Conservation (phyloP, 2,888 invertebrate species). For the Ptilodon capucinus region DNA sequence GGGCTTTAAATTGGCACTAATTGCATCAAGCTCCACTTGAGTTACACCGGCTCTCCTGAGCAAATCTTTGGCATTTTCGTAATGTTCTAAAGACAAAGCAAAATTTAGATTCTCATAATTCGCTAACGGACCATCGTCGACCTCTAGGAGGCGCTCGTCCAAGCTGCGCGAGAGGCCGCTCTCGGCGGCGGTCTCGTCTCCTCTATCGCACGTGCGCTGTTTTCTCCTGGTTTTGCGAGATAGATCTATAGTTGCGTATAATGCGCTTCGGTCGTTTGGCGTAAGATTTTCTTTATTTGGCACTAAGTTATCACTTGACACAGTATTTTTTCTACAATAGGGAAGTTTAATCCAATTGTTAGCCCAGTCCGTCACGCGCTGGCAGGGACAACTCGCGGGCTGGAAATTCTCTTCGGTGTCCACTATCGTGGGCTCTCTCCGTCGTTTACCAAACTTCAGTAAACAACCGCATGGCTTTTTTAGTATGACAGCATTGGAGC, state of each 20-base stretch:
- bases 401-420: conserved; percentile 61
- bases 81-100: conserved; percentile 88
- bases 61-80: conserved; percentile 90
- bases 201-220: conserved; percentile 38
- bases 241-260: conserved; percentile 88
- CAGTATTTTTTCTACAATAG: conserved; percentile 73
- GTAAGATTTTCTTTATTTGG: conserved; percentile 81
- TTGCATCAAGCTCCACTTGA: conserved; percentile 74
- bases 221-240: conserved; percentile 84
- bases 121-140: conserved; percentile 74
- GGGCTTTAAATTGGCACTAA: conserved; percentile 57
- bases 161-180: conserved; percentile 11
- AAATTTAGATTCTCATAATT: conserved; percentile 90
- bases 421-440: conserved; percentile 58
- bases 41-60: conserved; percentile 82
- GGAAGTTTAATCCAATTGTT: conserved; percentile 84
- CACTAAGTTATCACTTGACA: conserved; percentile 47
- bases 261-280: conserved; percentile 70
- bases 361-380: conserved; percentile 86
- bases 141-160: conserved; percentile 40
- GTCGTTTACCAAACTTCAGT: conserved; percentile 72
- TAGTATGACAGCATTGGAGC: conserved; percentile 81
- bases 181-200: conserved; percentile 14
- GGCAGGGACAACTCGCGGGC: conserved; percentile 80
- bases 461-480: conserved; percentile 88